A percentile compares a stretch with the other conserved stretches of the same genome.
These are phyloP conservation scores for Ormyrus pomaceus DNA, from an alignment of 2,888 invertebrate species.

Conservation along the genomic window DNA sequence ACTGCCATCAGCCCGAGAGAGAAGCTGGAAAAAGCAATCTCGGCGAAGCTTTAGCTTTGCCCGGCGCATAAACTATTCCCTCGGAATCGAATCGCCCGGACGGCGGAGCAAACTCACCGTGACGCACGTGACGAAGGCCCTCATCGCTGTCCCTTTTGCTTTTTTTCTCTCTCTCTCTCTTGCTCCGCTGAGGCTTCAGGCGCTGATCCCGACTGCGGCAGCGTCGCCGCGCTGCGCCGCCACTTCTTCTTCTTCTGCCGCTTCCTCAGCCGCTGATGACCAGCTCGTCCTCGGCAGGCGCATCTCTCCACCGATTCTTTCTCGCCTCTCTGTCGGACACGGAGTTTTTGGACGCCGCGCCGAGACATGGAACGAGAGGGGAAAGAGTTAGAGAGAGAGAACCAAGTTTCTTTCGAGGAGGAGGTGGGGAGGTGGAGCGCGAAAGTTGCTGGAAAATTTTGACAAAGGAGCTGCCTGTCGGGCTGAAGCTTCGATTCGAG, in stretches of 20 bases:
- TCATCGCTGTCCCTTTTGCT: slow-evolving; percentile 58
- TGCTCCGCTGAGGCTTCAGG: not conserved
- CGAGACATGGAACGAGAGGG: too few species aligned
- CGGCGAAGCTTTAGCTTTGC: too few species aligned
- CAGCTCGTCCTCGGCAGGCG: slow-evolving; percentile 3
- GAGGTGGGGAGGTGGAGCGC: too few species aligned
- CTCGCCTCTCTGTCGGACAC: not conserved
- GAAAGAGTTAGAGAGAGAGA: too few species aligned
- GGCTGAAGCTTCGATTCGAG: too few species aligned
- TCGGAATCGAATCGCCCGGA: too few species aligned
- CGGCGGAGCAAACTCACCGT: slow-evolving; percentile 59
- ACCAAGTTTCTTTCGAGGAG: too few species aligned
- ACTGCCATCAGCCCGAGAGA: not conserved
- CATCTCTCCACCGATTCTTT: slow-evolving; percentile 29
- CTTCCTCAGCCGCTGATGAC: not conserved
- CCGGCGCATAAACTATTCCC: too few species aligned
- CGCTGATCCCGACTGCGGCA: slow-evolving; percentile 15
- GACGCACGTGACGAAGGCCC: slow-evolving; percentile 58
- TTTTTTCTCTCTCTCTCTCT: not conserved
- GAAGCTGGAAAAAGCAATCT: not conserved
- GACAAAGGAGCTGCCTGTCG: too few species aligned
- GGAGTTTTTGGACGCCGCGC: too few species aligned
- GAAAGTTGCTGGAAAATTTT: too few species aligned
- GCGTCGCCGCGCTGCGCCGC: slow-evolving; percentile 12
- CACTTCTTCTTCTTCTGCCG: slow-evolving; percentile 20